Conservation (phyloP, 1,140 invertebrate genomes). For the Notospermus geniculatus region DNA sequence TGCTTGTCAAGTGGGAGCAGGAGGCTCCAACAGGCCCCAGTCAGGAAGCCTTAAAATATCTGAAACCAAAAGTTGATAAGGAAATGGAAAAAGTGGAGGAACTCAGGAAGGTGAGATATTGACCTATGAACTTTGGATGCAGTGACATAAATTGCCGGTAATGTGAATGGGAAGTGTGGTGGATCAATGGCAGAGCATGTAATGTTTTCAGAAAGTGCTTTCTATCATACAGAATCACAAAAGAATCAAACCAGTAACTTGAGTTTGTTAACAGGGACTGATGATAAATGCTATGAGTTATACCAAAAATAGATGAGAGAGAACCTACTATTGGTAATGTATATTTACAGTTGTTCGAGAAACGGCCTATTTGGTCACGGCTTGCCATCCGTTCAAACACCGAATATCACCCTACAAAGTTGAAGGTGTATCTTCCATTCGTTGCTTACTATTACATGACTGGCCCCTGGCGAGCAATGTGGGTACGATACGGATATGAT, state of each 20-base stretch:
- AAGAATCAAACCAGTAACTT: too few relatives aligned
- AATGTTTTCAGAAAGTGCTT: too few relatives aligned
- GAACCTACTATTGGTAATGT: conserved; percentile 8
- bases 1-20: conserved; percentile 49
- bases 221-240: too few relatives aligned
- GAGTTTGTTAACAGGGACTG: too few relatives aligned
- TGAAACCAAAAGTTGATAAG: conserved; percentile 13
- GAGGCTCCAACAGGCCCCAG: conserved; percentile 23
- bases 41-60: neutral
- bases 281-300: too few relatives aligned
- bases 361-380: conserved; percentile 82
- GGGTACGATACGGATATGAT: conserved; percentile 84
- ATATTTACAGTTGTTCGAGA: conserved; percentile 41
- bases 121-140: neutral
- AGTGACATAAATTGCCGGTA: neutral
- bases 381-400: conserved; percentile 67
- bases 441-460: conserved; percentile 80
- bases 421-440: conserved; percentile 78
- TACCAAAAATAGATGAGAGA: too few relatives aligned
- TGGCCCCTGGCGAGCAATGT: conserved; percentile 85
- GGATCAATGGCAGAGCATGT: too few relatives aligned
- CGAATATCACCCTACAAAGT: conserved; percentile 46
- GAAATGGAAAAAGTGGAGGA: conserved; percentile 9
- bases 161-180: too few relatives aligned
- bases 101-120: conserved; percentile 10